Evolutionary conservation across 2,113 vertebrate species (phyloP).

Genomic region (Puma concolor): DNA sequence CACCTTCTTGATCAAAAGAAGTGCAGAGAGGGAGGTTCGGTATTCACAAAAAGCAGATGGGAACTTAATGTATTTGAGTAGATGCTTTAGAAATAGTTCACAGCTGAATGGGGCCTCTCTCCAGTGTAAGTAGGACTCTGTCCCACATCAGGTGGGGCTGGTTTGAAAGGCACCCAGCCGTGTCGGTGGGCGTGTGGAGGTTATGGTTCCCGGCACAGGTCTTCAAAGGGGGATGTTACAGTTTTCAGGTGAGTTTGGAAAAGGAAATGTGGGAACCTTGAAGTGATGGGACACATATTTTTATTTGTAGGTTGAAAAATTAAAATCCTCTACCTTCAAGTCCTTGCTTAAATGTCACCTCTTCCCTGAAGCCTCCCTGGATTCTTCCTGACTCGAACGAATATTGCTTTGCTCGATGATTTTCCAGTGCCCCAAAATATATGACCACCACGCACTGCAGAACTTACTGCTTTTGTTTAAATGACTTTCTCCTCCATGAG

Average conservation of each 20-base stretch:
- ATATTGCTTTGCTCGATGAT: not conserved
- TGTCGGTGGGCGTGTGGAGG: no score
- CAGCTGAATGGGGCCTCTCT: not conserved
- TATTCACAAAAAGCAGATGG: not conserved
- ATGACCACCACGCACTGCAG: not conserved
- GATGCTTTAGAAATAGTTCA: not conserved
- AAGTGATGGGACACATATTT: not conserved
- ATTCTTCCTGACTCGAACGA: not conserved
- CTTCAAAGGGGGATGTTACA: not conserved
- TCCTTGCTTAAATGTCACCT: not conserved
- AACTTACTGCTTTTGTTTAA: not conserved
- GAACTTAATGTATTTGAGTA: not conserved
- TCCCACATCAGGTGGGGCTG: accelerated
- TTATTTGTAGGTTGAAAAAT: not conserved
- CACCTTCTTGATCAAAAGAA: conserved; percentile 37
- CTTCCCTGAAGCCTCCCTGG: not conserved
- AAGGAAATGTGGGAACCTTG: not conserved
- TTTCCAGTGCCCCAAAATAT: not conserved
- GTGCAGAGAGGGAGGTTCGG: not conserved
- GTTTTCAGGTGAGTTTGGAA: not conserved
- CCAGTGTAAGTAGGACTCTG: not conserved
- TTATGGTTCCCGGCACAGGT: not conserved
- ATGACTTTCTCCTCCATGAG: not conserved
- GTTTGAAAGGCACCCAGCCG: not conserved
- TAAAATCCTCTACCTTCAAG: not conserved